These are phyloP conservation scores for Phenacoccus solenopsis DNA, from an alignment of 1,140 invertebrate species.

Conservation along the genomic window DNA sequence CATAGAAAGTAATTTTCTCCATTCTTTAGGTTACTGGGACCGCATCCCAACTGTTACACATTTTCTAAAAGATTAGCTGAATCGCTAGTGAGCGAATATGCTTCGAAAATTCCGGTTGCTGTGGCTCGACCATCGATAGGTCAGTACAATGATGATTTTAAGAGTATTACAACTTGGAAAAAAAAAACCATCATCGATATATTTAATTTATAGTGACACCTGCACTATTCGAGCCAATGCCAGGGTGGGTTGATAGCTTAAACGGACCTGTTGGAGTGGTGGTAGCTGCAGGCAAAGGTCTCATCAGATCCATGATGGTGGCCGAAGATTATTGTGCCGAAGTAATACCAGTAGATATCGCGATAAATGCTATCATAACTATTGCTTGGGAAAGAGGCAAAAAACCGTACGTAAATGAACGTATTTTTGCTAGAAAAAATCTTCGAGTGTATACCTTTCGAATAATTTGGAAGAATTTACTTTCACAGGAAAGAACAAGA, in stretches of 20 bases:
- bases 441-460: too few relatives aligned
- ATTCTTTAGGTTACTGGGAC: slow-evolving; percentile 34
- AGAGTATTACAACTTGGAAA: too few relatives aligned
- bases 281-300: slow-evolving; percentile 40
- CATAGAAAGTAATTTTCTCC: too few relatives aligned
- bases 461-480: background rate
- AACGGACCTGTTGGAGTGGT: slow-evolving; percentile 47
- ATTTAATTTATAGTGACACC: slow-evolving; percentile 30
- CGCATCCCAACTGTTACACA: slow-evolving; percentile 41
- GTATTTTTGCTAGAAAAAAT: background rate
- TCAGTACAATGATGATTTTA: too few relatives aligned
- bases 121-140: slow-evolving; percentile 57
- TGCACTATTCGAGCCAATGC: slow-evolving; percentile 32
- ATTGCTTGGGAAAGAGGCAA: slow-evolving; percentile 37
- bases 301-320: slow-evolving; percentile 42
- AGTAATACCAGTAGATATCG: slow-evolving; percentile 51
- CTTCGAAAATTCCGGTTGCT: slow-evolving; percentile 38
- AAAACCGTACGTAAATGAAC: slow-evolving; percentile 23
- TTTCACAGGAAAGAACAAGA: background rate
- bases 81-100: slow-evolving; percentile 34
- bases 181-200: background rate
- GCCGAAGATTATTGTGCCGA: slow-evolving; percentile 38
- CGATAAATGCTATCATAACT: slow-evolving; percentile 46
- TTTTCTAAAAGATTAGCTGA: slow-evolving; percentile 42
- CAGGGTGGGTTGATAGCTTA: slow-evolving; percentile 56